These are phyloP conservation scores for Catocala nupta DNA, from an alignment of 2,888 invertebrate species.

Conservation along the genomic window DNA sequence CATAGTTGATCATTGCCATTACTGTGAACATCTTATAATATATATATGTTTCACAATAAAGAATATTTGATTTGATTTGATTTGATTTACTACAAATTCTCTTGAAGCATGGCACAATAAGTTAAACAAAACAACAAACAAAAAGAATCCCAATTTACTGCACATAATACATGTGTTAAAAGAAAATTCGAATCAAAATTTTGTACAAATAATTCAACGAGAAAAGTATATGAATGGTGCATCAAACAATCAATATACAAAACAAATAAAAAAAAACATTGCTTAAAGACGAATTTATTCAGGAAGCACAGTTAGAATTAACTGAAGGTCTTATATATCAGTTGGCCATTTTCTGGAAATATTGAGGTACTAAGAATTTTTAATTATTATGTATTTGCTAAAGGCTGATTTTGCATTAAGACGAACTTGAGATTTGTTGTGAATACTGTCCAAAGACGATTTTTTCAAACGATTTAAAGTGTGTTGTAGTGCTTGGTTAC, in stretches of 20 bases:
- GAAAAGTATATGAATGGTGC: neutral
- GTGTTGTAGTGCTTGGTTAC: too few species aligned
- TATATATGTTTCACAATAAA: conserved; percentile 18
- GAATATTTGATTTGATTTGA: too few species aligned
- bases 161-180: neutral
- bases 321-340: neutral
- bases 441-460: too few species aligned
- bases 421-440: too few species aligned
- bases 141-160: neutral
- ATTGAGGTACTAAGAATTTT: neutral
- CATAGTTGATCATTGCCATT: too few species aligned
- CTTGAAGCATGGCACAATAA: conserved; percentile 22
- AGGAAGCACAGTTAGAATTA: neutral
- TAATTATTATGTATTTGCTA: neutral
- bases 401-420: neutral
- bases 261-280: neutral
- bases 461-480: too few species aligned
- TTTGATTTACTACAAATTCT: conserved; percentile 18
- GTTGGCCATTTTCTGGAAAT: neutral
- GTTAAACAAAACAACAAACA: conserved; percentile 7
- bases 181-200: neutral
- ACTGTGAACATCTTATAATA: too few species aligned
- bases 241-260: neutral
- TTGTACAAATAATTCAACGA: neutral
- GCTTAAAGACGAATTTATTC: neutral